A percentile compares a stretch with the other conserved stretches of the same genome.
phyloP scores from a whole-genome alignment of 1,140 invertebrate species.

The Ceratoteleas bidentatus region DNA sequence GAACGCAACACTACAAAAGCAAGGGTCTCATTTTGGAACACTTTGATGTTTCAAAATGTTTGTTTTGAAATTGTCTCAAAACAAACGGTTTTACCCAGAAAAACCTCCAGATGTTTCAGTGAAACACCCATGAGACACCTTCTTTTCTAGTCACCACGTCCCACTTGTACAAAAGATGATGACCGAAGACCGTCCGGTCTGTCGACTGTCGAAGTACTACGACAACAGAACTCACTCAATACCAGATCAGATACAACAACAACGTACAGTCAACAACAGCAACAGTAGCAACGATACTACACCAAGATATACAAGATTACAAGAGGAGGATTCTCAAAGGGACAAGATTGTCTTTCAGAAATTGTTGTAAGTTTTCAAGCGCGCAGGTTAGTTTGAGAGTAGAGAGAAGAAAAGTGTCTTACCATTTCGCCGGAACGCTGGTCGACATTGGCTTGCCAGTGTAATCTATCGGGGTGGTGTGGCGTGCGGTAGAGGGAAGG shows the following conservation, averaged over 20 bases:
- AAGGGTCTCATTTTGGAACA: no score
- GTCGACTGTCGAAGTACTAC: neutral
- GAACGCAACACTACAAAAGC: no score
- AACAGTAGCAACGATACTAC: slow-evolving; percentile 48
- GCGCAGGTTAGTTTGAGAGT: slow-evolving; percentile 49
- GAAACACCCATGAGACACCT: no score
- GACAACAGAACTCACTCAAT: neutral
- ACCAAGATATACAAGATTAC: slow-evolving; percentile 30
- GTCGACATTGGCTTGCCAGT: slow-evolving; percentile 78
- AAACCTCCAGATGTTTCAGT: no score
- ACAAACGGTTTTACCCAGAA: no score
- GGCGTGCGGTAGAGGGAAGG: slow-evolving; percentile 80
- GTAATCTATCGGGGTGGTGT: slow-evolving; percentile 81
- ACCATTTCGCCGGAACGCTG: slow-evolving; percentile 78
- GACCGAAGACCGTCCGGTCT: neutral
- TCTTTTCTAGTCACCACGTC: no score
- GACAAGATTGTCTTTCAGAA: slow-evolving; percentile 40
- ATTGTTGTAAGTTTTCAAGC: slow-evolving; percentile 46
- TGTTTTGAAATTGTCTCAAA: no score
- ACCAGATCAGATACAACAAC: slow-evolving; percentile 38
- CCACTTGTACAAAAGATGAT: no score
- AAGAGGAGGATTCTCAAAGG: slow-evolving; percentile 35
- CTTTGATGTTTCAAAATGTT: no score
- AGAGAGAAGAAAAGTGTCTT: slow-evolving; percentile 75
- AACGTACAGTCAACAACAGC: slow-evolving; percentile 41